Conservation (phyloP, 2,113 vertebrate species). For the Cromileptes altivelis region DNA sequence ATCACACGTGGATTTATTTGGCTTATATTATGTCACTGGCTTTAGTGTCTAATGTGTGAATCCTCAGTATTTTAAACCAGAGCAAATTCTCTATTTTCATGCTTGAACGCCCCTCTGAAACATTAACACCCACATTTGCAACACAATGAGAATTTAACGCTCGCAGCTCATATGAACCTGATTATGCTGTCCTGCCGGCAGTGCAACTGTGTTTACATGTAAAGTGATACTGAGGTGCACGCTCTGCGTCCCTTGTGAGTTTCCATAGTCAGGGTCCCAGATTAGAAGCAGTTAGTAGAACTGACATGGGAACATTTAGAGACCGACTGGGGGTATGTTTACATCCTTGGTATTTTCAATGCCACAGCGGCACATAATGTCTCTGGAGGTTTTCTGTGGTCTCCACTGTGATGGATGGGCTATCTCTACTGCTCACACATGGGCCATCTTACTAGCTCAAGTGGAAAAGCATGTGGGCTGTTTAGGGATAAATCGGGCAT, state of each 20-base stretch:
- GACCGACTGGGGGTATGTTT: constrained; percentile 66
- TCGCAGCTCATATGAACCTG: constrained; percentile 40
- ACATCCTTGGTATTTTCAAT: constrained; percentile 66
- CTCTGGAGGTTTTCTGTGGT: constrained; percentile 54
- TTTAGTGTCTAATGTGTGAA: constrained; percentile 2
- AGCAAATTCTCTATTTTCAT: neutral
- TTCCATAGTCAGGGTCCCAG: constrained; percentile 72
- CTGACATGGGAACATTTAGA: constrained; percentile 68
- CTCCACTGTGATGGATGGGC: constrained; percentile 57
- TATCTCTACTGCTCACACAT: constrained; percentile 48
- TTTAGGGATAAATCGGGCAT: constrained; percentile 30
- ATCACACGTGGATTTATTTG: neutral
- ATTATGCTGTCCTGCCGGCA: constrained; percentile 46
- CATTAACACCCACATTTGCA: constrained; percentile 7
- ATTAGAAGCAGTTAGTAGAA: constrained; percentile 79
- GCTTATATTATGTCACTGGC: neutral
- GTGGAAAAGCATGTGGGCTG: constrained; percentile 41
- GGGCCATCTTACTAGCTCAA: constrained; percentile 34
- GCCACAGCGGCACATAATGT: constrained; percentile 58
- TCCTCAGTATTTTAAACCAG: neutral
- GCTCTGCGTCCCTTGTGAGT: constrained; percentile 63
- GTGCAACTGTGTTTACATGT: constrained; percentile 75
- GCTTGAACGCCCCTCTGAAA: constrained; percentile 18
- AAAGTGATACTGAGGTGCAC: constrained; percentile 69
- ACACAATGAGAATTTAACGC: constrained; percentile 26